phyloP scores from a whole-genome alignment of 2,888 invertebrate genomes.

The Diplazon laetatorius region DNA sequence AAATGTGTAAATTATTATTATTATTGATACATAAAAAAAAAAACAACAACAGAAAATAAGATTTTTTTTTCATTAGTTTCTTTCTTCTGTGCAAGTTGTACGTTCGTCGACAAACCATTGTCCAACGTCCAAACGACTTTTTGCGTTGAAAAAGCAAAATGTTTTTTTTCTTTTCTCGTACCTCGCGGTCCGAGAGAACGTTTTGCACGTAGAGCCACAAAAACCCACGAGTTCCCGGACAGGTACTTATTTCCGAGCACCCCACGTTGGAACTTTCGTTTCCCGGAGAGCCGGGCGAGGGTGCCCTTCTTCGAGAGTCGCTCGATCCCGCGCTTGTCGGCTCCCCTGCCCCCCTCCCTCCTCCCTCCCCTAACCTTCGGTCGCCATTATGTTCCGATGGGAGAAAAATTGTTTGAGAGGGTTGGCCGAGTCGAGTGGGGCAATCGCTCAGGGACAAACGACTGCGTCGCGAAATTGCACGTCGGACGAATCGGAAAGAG shows the following conservation, averaged over 20 bases:
- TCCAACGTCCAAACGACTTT: too few species aligned
- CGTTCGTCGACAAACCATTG: too few species aligned
- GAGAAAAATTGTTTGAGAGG: slow-evolving; percentile 66
- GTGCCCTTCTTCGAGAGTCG: slow-evolving; percentile 22
- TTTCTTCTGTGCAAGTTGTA: too few species aligned
- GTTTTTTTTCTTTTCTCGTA: too few species aligned
- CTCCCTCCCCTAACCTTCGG: slow-evolving; percentile 22
- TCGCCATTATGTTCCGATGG: slow-evolving; percentile 20
- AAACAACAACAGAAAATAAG: too few species aligned
- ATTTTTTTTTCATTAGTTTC: too few species aligned
- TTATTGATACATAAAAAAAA: too few species aligned
- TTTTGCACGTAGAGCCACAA: too few species aligned
- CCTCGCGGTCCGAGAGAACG: too few species aligned
- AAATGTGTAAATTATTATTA: too few species aligned
- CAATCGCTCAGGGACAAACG: slow-evolving; percentile 76
- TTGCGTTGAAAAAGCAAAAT: too few species aligned
- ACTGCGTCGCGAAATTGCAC: slow-evolving; percentile 57
- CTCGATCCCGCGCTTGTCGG: slow-evolving; percentile 11
- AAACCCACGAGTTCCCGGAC: slow-evolving; percentile 55
- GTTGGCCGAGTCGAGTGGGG: slow-evolving; percentile 66
- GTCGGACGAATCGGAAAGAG: slow-evolving; percentile 14
- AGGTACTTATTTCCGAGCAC: slow-evolving; percentile 57
- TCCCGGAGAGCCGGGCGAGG: too few species aligned
- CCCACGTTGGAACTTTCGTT: slow-evolving; percentile 38
- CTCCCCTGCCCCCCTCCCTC: slow-evolving; percentile 3